These are phyloP conservation scores for Atta cephalotes DNA, from an alignment of 1,140 invertebrate species.

Conservation along the genomic window DNA sequence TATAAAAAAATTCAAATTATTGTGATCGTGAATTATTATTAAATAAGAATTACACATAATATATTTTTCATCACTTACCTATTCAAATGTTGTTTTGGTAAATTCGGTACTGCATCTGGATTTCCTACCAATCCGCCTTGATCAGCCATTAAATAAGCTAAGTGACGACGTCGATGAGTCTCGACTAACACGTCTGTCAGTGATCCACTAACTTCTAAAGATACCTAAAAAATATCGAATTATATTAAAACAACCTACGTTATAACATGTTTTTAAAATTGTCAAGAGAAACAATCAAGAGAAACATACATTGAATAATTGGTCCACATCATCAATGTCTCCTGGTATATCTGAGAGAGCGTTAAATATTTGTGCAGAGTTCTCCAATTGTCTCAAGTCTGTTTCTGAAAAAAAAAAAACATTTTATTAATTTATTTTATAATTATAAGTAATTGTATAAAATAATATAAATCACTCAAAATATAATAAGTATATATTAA, in stretches of 20 bases:
- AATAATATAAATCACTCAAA: slow-evolving; percentile 24
- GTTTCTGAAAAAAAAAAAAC: slow-evolving; percentile 87
- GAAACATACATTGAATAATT: slow-evolving; percentile 88
- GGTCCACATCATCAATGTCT: slow-evolving; percentile 96
- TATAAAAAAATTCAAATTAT: slow-evolving; percentile 20
- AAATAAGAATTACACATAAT: slow-evolving; percentile 30
- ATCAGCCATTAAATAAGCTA: slow-evolving; percentile 98
- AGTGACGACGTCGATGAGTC: slow-evolving; percentile 95
- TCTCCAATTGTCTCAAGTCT: slow-evolving; percentile 93
- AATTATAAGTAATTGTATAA: slow-evolving; percentile 19
- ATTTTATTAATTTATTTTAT: background rate
- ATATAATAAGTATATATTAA: slow-evolving; percentile 11
- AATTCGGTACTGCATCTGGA: slow-evolving; percentile 94
- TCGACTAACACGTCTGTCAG: slow-evolving; percentile 95
- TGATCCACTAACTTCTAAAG: slow-evolving; percentile 88
- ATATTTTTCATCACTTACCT: slow-evolving; percentile 82
- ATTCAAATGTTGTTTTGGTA: slow-evolving; percentile 95
- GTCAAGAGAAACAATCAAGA: background rate
- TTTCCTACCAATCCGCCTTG: slow-evolving; percentile 97
- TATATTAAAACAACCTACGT: background rate
- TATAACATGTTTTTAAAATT: no score
- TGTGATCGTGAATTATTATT: slow-evolving; percentile 10
- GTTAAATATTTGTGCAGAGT: slow-evolving; percentile 99
- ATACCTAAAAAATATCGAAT: slow-evolving; percentile 82
- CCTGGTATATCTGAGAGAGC: slow-evolving; percentile 97